Evolutionary conservation across 2,888 invertebrate species (phyloP).

Genomic region (Drosophila meridionalis): DNA sequence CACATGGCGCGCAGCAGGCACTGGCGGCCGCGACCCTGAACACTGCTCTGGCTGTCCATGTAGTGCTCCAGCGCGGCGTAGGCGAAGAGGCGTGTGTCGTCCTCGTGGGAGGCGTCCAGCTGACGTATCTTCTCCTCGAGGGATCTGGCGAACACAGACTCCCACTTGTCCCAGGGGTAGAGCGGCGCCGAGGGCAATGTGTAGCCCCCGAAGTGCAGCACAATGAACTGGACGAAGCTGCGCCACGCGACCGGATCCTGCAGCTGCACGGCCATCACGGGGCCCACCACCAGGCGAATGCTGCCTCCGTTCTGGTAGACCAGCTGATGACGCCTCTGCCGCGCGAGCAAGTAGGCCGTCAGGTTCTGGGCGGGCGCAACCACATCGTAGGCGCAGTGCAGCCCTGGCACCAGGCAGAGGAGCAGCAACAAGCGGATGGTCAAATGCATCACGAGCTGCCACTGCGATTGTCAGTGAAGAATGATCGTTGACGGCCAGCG

Average conservation of each 20-base stretch:
- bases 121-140: conserved; percentile 52
- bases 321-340: conserved; percentile 63
- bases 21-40: conserved; percentile 63
- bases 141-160: conserved; percentile 72
- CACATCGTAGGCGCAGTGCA: conserved; percentile 37
- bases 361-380: conserved; percentile 48
- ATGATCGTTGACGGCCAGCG: conserved; percentile 10
- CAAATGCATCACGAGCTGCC: conserved; percentile 24
- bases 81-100: conserved; percentile 79
- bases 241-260: conserved; percentile 80
- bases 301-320: conserved; percentile 58
- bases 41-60: conserved; percentile 60
- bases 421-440: conserved; percentile 15
- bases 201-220: conserved; percentile 79
- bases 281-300: conserved; percentile 65
- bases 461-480: conserved; percentile 15
- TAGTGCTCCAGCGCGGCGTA: conserved; percentile 79
- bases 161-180: conserved; percentile 83
- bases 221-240: conserved; percentile 68
- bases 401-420: conserved; percentile 22
- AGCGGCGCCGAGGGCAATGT: conserved; percentile 74
- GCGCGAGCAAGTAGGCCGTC: conserved; percentile 50
- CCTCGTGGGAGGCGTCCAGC: conserved; percentile 62
- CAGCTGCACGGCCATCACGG: conserved; percentile 71
- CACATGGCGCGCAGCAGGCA: conserved; percentile 82